Base-by-base conservation (phyloP, 2,797 vertebrate species). In the Remorina albescens region DNA sequence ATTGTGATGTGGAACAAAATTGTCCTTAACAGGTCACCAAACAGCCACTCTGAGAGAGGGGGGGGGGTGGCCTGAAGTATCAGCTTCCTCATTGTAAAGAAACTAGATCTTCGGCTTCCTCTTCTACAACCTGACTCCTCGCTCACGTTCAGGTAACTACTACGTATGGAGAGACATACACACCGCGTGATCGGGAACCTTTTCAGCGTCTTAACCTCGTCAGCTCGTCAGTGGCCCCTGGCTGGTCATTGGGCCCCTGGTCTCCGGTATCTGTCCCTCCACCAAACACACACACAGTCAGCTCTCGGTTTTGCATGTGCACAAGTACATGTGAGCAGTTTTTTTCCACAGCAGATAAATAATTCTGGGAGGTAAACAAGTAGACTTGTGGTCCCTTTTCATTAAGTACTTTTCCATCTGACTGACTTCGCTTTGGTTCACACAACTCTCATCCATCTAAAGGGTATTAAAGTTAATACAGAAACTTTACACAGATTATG, bases 61-160 rank as follows among this genome's bases (percentile, higher is more conserved):
- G 19, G 30, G 55, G 46, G 61, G 32, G 25, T n/a, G 23, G 26
- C 47, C 50, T 56, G 13, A 65, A 42, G 82, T 75, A 89, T 91
- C 77, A 51, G 75, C 54, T 91, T 91, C 81, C 72, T 84, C 32
- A 39, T 70, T 55, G 50, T 51, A 26, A 42, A 67, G 92, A 86
- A 88, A 94, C 77, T 55, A 78, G 92, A 93, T 80, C 82, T 61
- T 53, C 9, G 8, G 50, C 74, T 94, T 92, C 91, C 89, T 93
- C 71, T 85, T 47, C 61, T 25, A 79, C 65, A 88, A 91, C 81
- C 70, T 63, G 90, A 91, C 81, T 86, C 86, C 70, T 41, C 18
- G 13, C 34, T 89, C 76, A 86, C 2, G 0, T 86, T 80, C 34
- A 57, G 13, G 8, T 44, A 19, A 32, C 47, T 15, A 15, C 25